These are phyloP conservation scores for Drosophila rellima DNA, from an alignment of 2,888 invertebrate species.

Conservation along the genomic window DNA sequence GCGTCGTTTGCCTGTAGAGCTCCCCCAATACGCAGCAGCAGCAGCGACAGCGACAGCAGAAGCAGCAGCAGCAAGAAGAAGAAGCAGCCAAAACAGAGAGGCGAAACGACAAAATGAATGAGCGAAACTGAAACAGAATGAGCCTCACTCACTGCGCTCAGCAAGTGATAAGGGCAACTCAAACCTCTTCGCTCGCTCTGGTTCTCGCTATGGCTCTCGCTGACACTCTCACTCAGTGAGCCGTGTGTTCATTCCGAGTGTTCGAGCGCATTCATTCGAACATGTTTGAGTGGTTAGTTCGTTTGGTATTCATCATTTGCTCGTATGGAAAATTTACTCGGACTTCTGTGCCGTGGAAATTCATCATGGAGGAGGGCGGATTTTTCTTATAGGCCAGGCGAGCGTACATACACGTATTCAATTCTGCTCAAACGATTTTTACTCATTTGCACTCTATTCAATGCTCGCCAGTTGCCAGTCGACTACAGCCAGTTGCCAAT, in stretches of 20 bases:
- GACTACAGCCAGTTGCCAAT: constrained; percentile 31
- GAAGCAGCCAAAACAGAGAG: constrained; percentile 74
- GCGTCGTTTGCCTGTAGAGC: constrained; percentile 53
- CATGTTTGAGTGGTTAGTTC: constrained; percentile 59
- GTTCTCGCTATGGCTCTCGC: constrained; percentile 19
- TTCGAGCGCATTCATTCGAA: constrained; percentile 57
- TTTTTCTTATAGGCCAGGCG: constrained; percentile 83
- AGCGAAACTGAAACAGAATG: constrained; percentile 67
- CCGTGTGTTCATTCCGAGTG: constrained; percentile 43
- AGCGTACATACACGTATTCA: constrained; percentile 11
- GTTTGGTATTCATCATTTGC: constrained; percentile 65
- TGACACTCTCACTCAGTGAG: constrained; percentile 23
- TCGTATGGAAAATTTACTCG: constrained; percentile 63
- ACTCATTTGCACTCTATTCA: constrained; percentile 45
- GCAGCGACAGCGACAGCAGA: constrained; percentile 22
- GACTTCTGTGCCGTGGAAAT: constrained; percentile 70
- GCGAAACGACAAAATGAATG: constrained; percentile 60
- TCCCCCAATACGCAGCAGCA: constrained; percentile 56
- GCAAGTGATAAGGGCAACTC: constrained; percentile 64
- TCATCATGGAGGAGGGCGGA: constrained; percentile 83
- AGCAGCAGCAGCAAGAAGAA: constrained; percentile 39
- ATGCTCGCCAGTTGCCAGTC: constrained; percentile 44
- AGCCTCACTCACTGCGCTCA: constrained; percentile 31
- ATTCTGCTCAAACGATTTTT: constrained; percentile 64
- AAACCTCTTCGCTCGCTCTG: constrained; percentile 37